Conservation (phyloP, 2,797 vertebrate species). For the Vespertilio murinus region DNA sequence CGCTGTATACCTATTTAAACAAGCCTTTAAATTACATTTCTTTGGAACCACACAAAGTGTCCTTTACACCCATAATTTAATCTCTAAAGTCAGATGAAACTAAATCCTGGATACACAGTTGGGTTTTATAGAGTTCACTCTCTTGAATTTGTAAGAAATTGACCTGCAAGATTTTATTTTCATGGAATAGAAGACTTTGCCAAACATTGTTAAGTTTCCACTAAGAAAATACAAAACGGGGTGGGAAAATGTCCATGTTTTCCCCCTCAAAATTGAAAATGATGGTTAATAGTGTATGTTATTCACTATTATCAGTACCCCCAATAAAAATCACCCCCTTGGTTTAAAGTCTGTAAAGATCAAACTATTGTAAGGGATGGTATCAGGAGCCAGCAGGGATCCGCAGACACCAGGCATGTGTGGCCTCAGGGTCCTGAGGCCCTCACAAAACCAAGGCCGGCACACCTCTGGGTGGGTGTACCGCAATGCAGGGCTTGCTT, state of each 20-base stretch:
- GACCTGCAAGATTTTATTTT: neutral
- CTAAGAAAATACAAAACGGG: neutral
- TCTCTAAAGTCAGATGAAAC: neutral
- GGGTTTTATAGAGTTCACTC: neutral
- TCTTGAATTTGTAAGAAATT: neutral
- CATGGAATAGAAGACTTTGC: neutral
- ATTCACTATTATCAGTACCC: neutral
- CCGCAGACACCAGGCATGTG: conserved; percentile 52
- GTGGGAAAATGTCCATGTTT: neutral
- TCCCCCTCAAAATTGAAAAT: neutral
- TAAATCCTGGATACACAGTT: conserved; percentile 10
- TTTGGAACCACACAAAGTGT: neutral
- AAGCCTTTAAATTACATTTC: conserved; percentile 41
- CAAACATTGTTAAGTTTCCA: neutral
- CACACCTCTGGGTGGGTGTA: neutral
- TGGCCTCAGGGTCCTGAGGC: neutral
- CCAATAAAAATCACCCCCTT: neutral
- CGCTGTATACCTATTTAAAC: conserved; percentile 37
- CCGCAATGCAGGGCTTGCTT: neutral
- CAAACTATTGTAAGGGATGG: neutral
- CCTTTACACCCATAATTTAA: conserved; percentile 6
- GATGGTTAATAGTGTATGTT: neutral
- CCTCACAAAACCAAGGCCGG: neutral
- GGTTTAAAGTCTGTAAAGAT: neutral
- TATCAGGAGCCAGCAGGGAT: conserved; percentile 57